Conservation (phyloP, 1,140 invertebrate species). For the Tribolium castaneum region DNA sequence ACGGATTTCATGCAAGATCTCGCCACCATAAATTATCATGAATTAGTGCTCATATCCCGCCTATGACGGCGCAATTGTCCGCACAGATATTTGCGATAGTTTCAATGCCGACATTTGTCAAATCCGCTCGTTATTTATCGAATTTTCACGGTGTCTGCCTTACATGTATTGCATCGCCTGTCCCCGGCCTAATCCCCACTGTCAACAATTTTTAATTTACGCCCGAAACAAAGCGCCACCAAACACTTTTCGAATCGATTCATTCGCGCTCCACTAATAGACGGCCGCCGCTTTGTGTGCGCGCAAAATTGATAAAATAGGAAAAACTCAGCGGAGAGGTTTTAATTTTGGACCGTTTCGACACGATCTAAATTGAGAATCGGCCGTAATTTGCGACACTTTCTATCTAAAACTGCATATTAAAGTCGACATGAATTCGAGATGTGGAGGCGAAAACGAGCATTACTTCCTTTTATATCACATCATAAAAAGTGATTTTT, state of each 20-base stretch:
- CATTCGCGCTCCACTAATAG: neutral
- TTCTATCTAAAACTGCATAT: constrained; percentile 40
- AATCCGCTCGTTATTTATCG: constrained; percentile 28
- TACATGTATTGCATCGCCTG: neutral
- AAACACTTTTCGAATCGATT: neutral
- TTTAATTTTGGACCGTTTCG: neutral
- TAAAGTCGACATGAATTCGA: constrained; percentile 34
- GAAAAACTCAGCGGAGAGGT: neutral
- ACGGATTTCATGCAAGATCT: constrained; percentile 12
- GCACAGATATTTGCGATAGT: constrained; percentile 37
- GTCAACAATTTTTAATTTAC: constrained; percentile 19
- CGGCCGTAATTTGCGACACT: neutral
- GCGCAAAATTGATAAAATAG: constrained; percentile 9
- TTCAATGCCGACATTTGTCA: constrained; percentile 34
- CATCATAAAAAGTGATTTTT: constrained; percentile 45
- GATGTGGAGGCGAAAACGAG: constrained; percentile 28
- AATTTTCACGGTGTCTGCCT: constrained; percentile 21
- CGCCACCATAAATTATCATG: constrained; percentile 28
- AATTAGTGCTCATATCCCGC: constrained; percentile 7
- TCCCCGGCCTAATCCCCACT: neutral
- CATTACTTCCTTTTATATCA: constrained; percentile 42
- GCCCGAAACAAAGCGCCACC: neutral
- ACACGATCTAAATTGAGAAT: neutral
- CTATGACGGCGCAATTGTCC: constrained; percentile 35
- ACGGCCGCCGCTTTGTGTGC: neutral